Conservation (phyloP, 2,797 vertebrate genomes). For the Allobates femoralis region DNA sequence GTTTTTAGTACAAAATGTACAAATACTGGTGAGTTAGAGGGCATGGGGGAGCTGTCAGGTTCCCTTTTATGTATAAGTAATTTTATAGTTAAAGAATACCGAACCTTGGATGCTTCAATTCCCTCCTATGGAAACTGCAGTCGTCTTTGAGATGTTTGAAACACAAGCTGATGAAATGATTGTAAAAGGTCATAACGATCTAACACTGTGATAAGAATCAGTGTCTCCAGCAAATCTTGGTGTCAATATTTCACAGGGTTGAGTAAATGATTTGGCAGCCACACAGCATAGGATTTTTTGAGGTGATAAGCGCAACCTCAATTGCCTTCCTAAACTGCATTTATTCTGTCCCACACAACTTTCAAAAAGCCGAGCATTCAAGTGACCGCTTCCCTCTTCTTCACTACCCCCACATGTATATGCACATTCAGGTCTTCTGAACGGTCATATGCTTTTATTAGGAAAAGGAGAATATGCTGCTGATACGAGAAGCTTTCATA, state of each 20-base stretch:
- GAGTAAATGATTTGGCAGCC: conserved; percentile 19
- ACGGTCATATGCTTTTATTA: no score
- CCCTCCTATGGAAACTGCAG: background rate
- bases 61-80: no score
- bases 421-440: no score
- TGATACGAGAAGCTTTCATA: no score
- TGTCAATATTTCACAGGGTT: conserved; percentile 7
- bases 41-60: no score
- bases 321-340: background rate
- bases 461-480: no score
- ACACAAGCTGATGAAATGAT: background rate
- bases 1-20: no score
- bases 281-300: background rate
- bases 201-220: background rate
- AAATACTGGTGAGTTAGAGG: no score
- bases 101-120: background rate
- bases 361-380: no score
- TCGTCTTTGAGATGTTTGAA: background rate
- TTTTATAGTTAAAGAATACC: background rate
- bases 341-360: background rate
- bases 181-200: conserved; percentile 6
- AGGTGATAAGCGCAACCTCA: background rate
- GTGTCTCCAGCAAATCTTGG: background rate
- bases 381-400: no score
- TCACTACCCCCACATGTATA: no score